Evolutionary conservation across 2,888 invertebrate species (phyloP).

Genomic region (Rotaria socialis): DNA sequence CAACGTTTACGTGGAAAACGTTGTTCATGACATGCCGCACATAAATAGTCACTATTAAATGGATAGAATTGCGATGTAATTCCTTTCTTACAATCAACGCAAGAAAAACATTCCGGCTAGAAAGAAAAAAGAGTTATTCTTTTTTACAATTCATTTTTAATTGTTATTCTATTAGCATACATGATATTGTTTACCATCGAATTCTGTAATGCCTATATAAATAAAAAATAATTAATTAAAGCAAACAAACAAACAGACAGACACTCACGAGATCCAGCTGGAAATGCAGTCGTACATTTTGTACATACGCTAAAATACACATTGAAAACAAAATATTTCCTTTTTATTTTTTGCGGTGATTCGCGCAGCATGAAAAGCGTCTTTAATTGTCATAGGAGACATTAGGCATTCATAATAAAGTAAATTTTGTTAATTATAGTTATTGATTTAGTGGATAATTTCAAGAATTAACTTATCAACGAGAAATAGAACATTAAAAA

Average conservation of each 20-base stretch:
- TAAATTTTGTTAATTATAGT: neutral
- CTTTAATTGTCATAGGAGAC: neutral
- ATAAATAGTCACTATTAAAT: slow-evolving; percentile 30
- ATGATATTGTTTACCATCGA: slow-evolving; percentile 34
- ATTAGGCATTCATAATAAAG: neutral
- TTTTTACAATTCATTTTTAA: too few species aligned
- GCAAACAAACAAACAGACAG: neutral
- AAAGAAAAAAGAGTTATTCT: neutral
- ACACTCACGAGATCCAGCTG: slow-evolving; percentile 23
- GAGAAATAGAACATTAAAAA: too few species aligned
- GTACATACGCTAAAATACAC: neutral
- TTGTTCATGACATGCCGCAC: neutral
- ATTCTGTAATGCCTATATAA: slow-evolving; percentile 21
- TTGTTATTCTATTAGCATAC: neutral
- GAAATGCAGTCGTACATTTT: slow-evolving; percentile 11
- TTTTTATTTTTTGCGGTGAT: neutral
- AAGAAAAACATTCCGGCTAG: slow-evolving; percentile 27
- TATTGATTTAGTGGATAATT: neutral
- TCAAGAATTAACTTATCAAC: neutral
- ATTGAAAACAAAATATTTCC: neutral
- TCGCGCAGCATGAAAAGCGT: neutral
- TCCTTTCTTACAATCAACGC: slow-evolving; percentile 28
- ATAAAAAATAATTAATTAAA: too few species aligned
- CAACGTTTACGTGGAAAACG: slow-evolving; percentile 25
- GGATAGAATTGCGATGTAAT: slow-evolving; percentile 36